These are phyloP conservation scores for Drosophila fuyamai DNA, from an alignment of 1,140 invertebrate species.

Conservation along the genomic window DNA sequence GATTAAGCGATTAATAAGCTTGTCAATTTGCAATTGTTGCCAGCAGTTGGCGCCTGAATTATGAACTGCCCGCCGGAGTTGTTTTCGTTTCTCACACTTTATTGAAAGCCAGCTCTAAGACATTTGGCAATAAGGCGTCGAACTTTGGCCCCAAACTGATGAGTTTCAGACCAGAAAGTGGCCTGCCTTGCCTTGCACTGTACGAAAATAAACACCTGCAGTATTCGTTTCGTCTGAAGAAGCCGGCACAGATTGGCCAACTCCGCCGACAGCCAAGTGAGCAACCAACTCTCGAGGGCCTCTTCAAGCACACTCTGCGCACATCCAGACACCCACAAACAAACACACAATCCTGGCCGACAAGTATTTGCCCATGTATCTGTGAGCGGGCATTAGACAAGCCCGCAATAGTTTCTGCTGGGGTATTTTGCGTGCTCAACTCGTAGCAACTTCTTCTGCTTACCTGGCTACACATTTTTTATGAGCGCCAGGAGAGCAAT, in stretches of 20 bases:
- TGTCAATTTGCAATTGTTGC: conserved; percentile 81
- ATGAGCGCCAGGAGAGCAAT: conserved; percentile 77
- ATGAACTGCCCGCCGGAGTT: conserved; percentile 63
- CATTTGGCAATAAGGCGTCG: conserved; percentile 65
- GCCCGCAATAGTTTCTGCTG: conserved; percentile 51
- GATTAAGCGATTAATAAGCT: conserved; percentile 83
- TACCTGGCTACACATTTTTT: conserved; percentile 82
- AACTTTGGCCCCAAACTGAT: conserved; percentile 9
- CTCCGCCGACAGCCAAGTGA: conserved; percentile 41
- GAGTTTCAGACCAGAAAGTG: not conserved
- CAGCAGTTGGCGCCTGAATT: conserved; percentile 69
- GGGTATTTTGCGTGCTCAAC: conserved; percentile 57
- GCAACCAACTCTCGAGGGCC: conserved; percentile 71
- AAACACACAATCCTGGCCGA: conserved; percentile 24
- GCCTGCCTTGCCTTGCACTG: conserved; percentile 18
- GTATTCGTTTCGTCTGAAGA: conserved; percentile 17
- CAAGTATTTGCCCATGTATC: conserved; percentile 29
- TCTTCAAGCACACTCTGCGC: conserved; percentile 51
- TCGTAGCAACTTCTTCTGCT: conserved; percentile 66
- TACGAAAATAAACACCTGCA: conserved; percentile 64
- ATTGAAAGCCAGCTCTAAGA: conserved; percentile 55
- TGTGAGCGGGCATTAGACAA: conserved; percentile 50
- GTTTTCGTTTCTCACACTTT: conserved; percentile 41
- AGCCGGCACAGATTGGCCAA: conserved; percentile 60
- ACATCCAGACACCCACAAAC: conserved; percentile 20